Base-by-base conservation (phyloP, 2,113 vertebrate genomes). In the Morone saxatilis region DNA sequence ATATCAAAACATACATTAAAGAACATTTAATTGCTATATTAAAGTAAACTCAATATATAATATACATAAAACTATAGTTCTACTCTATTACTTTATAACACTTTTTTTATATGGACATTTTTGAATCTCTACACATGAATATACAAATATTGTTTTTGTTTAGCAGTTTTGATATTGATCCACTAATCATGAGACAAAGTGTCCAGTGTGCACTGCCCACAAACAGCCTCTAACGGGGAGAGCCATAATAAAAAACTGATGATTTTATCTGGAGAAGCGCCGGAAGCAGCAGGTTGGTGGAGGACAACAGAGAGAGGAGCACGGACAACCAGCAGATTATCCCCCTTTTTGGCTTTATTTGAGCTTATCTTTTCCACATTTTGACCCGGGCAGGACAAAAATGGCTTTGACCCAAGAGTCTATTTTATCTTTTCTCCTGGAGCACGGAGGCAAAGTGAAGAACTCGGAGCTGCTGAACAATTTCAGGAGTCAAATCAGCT, bases 361-460 rank as follows among this genome's bases (percentile, higher is more conserved):
- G 13, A 17, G 1, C 41, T 8, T 31, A 41, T 65, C 13, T 47
- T 17, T 59, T 19, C 25, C 4, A 5, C 6, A 17, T 17, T 48
- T 38, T 36, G 0, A 1, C 6, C 25, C 25, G 25, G 25, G 25
- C 6, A 20, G 13, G 20, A 45, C 62, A 54, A 63, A 47, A 10
- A 96, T 95, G 86, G 94, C 93, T 53, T 89, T 97, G 89, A 97
- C 95, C 57, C 96, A 96, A 73, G 97, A 96, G 14, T 93, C 87
- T 0, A 86, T 98, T 87, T 87, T 97, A 81, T 90, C 90, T 22
- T 98, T 97, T 93, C 84, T 99, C 71, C 84, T 94, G 90, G 96
- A 96, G n/a, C 93, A 60, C 38, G 97, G 96, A 31, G 97, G 97
- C 0, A 90, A 94, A 92, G 97, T 95, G 91, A 96, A 84, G 78